Evolutionary conservation across 2,888 invertebrate genomes (phyloP).

Genomic region (Eustalomyia histrio): DNA sequence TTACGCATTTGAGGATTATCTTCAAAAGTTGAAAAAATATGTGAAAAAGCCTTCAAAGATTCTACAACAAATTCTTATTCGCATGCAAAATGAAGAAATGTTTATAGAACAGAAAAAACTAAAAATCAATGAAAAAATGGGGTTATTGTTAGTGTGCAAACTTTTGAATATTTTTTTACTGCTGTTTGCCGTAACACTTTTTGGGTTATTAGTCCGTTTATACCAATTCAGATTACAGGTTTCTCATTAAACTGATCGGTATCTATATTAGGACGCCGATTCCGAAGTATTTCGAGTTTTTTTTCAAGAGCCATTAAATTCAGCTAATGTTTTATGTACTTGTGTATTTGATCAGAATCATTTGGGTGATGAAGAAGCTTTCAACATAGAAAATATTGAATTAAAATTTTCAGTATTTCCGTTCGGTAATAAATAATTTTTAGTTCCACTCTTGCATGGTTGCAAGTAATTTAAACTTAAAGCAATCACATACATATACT

Average conservation of each 20-base stretch:
- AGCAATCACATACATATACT: constrained; percentile 14
- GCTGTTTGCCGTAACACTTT: constrained; percentile 26
- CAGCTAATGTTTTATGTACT: constrained; percentile 40
- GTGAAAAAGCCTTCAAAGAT: constrained; percentile 46
- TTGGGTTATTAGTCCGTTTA: constrained; percentile 34
- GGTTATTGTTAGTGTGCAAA: constrained; percentile 11
- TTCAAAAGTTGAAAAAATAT: constrained; percentile 36
- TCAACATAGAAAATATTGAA: no score
- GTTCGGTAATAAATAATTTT: constrained; percentile 11
- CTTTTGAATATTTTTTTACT: constrained; percentile 34
- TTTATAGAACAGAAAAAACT: not conserved
- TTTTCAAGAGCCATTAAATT: no score
- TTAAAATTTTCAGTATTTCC: no score
- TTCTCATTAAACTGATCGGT: constrained; percentile 21
- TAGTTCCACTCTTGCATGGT: constrained; percentile 19
- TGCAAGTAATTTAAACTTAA: constrained; percentile 16
- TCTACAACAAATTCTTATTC: constrained; percentile 38
- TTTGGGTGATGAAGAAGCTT: constrained; percentile 25
- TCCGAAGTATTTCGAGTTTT: constrained; percentile 30
- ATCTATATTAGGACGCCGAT: constrained; percentile 32
- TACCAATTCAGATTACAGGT: no score
- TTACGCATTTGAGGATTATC: constrained; percentile 50
- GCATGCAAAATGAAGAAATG: constrained; percentile 20
- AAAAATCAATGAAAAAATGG: constrained; percentile 14
- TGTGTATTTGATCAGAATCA: constrained; percentile 28